Evolutionary conservation across 2,113 vertebrate genomes (phyloP).

Genomic region (Eolophus roseicapilla): DNA sequence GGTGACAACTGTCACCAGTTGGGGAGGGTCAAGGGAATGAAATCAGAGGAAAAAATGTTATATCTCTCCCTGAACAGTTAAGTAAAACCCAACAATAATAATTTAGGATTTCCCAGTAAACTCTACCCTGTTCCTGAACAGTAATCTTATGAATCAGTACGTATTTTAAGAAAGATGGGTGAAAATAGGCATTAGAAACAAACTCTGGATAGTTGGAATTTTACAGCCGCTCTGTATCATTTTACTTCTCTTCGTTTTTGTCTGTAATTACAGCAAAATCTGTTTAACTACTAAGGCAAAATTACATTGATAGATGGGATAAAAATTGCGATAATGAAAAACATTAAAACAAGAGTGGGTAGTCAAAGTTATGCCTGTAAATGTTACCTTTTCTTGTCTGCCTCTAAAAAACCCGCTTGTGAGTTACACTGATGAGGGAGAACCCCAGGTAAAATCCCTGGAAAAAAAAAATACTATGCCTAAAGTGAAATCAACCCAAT

Average conservation of each 20-base stretch:
- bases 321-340: background rate
- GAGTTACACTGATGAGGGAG: background rate
- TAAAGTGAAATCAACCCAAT: background rate
- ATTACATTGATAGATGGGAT: background rate
- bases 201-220: background rate
- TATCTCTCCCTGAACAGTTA: background rate
- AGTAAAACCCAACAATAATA: background rate
- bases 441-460: background rate
- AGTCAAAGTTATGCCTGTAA: background rate
- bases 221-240: background rate
- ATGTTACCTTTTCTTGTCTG: background rate
- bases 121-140: background rate
- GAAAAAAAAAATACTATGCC: background rate
- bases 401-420: background rate
- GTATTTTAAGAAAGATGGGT: rapidly evolving
- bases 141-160: background rate
- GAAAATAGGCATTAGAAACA: background rate
- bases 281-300: background rate
- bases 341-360: background rate
- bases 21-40: background rate
- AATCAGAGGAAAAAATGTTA: background rate
- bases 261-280: background rate
- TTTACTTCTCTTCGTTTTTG: background rate
- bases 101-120: background rate
- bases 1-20: background rate